These are phyloP conservation scores for Cosmia trapezina DNA, from an alignment of 2,888 invertebrate species.

Conservation along the genomic window DNA sequence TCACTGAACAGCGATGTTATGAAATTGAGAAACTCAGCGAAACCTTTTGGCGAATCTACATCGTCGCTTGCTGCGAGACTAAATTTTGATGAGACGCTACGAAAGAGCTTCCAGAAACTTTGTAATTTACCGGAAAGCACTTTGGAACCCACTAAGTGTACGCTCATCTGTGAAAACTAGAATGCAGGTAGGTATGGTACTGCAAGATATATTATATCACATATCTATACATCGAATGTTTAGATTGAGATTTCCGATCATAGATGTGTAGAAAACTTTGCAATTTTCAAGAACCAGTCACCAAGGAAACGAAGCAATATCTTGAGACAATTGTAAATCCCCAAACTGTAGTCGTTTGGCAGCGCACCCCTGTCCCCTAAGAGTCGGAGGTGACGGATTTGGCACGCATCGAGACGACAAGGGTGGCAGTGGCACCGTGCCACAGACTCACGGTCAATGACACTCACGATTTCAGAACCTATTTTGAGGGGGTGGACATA, in stretches of 20 bases:
- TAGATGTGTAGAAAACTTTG: not conserved
- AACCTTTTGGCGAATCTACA: not conserved
- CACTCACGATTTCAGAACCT: conserved; percentile 66
- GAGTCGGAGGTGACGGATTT: conserved; percentile 58
- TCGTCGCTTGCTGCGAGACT: not conserved
- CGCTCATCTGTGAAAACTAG: not conserved
- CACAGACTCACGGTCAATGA: conserved; percentile 73
- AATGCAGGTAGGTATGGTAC: not conserved
- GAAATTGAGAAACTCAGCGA: conserved; percentile 8
- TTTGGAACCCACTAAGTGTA: not conserved
- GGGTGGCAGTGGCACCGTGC: conserved; percentile 67
- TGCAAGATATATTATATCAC: not conserved
- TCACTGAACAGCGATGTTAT: conserved; percentile 5
- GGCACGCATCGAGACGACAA: conserved; percentile 58
- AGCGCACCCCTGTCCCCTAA: conserved; percentile 42
- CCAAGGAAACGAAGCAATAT: conserved; percentile 3
- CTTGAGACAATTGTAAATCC: conserved; percentile 26
- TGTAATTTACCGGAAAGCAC: not conserved
- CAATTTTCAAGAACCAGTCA: not conserved
- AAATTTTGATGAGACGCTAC: not conserved
- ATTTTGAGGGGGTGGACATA: conserved; percentile 44
- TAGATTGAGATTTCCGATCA: not conserved
- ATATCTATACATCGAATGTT: not conserved
- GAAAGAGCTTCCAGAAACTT: not conserved
- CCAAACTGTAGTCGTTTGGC: conserved; percentile 37